These are phyloP conservation scores for Pseudococcus jackbeardsleyi DNA, from an alignment of 2,888 invertebrate genomes.

Conservation along the genomic window DNA sequence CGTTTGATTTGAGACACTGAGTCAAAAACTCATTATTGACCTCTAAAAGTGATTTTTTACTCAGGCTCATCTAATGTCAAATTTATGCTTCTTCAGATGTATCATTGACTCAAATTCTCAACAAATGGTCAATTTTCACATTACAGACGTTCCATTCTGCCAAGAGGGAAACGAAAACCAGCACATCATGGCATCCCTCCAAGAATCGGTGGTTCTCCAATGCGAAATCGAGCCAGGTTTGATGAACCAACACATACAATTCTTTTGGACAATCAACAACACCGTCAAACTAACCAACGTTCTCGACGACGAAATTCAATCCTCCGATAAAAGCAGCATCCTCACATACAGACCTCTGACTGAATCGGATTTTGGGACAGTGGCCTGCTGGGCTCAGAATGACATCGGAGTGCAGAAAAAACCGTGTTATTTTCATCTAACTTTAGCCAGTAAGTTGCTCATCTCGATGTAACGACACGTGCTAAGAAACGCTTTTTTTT, in stretches of 20 bases:
- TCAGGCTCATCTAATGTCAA: too few relatives aligned
- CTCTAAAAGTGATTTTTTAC: too few relatives aligned
- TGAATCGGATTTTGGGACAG: conserved; percentile 81
- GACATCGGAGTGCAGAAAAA: conserved; percentile 83
- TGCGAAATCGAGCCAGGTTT: conserved; percentile 89
- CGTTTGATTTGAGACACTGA: too few relatives aligned
- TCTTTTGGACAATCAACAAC: conserved; percentile 89
- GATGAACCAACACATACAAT: conserved; percentile 76
- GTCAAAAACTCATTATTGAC: too few relatives aligned
- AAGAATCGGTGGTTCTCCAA: conserved; percentile 80
- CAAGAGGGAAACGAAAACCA: conserved; percentile 79
- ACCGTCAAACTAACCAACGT: conserved; percentile 83
- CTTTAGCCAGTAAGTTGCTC: conserved; percentile 81
- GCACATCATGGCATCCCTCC: conserved; percentile 81
- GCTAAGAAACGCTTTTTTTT: background rate
- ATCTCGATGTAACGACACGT: conserved; percentile 8
- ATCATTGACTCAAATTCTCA: background rate
- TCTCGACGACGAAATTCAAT: conserved; percentile 73
- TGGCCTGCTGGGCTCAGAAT: conserved; percentile 91
- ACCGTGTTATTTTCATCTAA: conserved; percentile 85
- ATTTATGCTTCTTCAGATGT: too few relatives aligned
- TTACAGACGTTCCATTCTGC: conserved; percentile 83
- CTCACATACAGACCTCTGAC: conserved; percentile 75
- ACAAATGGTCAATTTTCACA: background rate
- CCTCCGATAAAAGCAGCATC: conserved; percentile 72